Conservation (phyloP, 2,888 invertebrate species). For the Sinodicranocentrus sp. region DNA sequence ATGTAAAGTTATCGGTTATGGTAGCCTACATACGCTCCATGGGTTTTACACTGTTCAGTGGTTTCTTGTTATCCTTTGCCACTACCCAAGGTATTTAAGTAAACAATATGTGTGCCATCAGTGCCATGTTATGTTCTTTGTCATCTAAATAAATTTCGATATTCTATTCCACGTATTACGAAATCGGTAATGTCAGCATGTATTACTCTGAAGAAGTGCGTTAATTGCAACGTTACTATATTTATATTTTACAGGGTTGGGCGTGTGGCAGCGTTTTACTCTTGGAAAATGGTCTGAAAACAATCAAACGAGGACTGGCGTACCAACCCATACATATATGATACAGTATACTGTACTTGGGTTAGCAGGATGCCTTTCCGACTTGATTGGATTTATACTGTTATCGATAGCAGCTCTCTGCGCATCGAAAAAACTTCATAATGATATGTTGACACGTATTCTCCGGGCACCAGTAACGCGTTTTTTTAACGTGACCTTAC, state of each 20-base stretch:
- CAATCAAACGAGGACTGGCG: background rate
- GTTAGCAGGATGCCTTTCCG: background rate
- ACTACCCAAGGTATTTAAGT: constrained; percentile 83
- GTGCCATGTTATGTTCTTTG: no score
- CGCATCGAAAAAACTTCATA: constrained; percentile 84
- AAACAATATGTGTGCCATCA: no score
- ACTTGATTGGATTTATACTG: constrained; percentile 32
- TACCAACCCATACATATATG: background rate
- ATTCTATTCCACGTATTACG: no score
- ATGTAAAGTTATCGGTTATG: constrained; percentile 92
- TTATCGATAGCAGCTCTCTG: constrained; percentile 79
- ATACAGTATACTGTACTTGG: constrained; percentile 19
- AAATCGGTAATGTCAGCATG: no score
- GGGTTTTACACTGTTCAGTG: constrained; percentile 80
- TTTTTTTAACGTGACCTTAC: constrained; percentile 89
- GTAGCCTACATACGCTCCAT: constrained; percentile 92
- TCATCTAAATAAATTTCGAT: no score
- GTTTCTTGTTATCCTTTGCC: constrained; percentile 29
- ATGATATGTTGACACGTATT: constrained; percentile 83
- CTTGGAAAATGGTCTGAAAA: constrained; percentile 82
- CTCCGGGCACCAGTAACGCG: constrained; percentile 85
- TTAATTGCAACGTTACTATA: no score
- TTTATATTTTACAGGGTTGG: constrained; percentile 2
- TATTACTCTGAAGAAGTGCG: no score
- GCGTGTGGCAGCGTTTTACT: constrained; percentile 89